Evolutionary conservation across 2,888 invertebrate genomes (phyloP), one percentile per base, ranked within the genome.

Genomic region (Thelaira solivaga): DNA sequence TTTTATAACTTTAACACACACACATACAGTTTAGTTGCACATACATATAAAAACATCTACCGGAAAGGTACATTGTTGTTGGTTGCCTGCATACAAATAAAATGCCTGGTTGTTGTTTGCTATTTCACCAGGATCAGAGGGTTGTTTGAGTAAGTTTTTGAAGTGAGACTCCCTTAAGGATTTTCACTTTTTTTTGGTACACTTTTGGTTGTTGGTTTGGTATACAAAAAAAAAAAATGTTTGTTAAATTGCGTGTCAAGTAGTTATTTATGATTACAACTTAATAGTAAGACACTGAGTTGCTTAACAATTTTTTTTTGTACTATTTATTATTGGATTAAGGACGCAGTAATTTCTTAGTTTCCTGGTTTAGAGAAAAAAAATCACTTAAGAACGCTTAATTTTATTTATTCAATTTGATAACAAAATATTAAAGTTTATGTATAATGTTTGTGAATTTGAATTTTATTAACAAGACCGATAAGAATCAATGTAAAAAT

Each of bases 221-320:
- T n/a, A n/a, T 41, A 24, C 26, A 22, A 45, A 24, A 59, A 64
- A 26, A 78, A 51, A 78, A 69, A 45, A 69, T 73, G n/a, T 78
- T 78, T 69, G 73, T 74, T 71, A 74, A 78, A 69, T 78, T 69
- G 78, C 74, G 78, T 78, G 78, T 74, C 73, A 78, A 71, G 69
- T 61, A 59, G 69, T 78, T 78, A 74, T 78, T 74, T 78, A 78
- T 74, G 78, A 78, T 74, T 69, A 78, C 78, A 74, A 74, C 78
- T 78, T 78, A 78, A 78, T 78, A 74, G 57, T 31, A 43, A 34
- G 7, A 59, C 45, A 36, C 39, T 18, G 55, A 39, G 53, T 65
- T 65, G 43, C 39, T 39, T n/a, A n/a, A n/a, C 24, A 11, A n/a
- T 43, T 43, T 34, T 22, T 26, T 39, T 16, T 2, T 29, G 2